Base-by-base conservation (phyloP, 2,888 invertebrate genomes). In the Bellardia pandia region DNA sequence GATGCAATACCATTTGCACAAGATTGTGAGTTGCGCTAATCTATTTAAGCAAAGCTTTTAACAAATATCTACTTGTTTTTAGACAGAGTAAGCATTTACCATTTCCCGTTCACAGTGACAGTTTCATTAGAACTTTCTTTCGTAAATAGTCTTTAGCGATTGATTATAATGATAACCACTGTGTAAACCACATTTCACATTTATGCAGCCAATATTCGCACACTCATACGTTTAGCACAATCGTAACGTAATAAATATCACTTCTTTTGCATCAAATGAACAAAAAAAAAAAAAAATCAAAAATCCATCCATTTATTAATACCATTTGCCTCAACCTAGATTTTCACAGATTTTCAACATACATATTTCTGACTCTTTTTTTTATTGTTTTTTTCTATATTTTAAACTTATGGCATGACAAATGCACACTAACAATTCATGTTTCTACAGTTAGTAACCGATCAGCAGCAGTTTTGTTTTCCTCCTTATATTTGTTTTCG, bases 291-390 rank as follows among this genome's bases (percentile, higher is more conserved):
- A 30, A 68, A 33, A 62, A 60, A 6, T n/a, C 30, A 2, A 13
- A 60, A 60, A 75, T 53, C 33, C 83, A 68, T 84, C 45, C 30
- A 74, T 72, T 30, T 80, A 74, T 86, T 86, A 83, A 76, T 80
- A 81, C 45, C 81, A 85, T 81, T 78, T 79, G 77, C 56, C 69
- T 69, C 78, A 87, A 81, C 87, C 85, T 79, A 87, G 69, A 81
- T 85, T 85, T 75, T 14, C 7, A 48, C 11, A 60, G 45, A 62
- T 68, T 33, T 37, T 68, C 45, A n/a, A n/a, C n/a, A n/a, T 68
- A 68, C 16, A 71, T 66, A 58, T 56, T 45, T 37, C 37, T 40
- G 16, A 37, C 40, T 4, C 37, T 5, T 37, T 37, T 37, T 37
- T 37, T 6, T 6, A 6, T 3, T 37, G 3, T 33, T 33, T 11